Base-by-base conservation (phyloP, 2,888 invertebrate species). In the Strigamia maritima region DNA sequence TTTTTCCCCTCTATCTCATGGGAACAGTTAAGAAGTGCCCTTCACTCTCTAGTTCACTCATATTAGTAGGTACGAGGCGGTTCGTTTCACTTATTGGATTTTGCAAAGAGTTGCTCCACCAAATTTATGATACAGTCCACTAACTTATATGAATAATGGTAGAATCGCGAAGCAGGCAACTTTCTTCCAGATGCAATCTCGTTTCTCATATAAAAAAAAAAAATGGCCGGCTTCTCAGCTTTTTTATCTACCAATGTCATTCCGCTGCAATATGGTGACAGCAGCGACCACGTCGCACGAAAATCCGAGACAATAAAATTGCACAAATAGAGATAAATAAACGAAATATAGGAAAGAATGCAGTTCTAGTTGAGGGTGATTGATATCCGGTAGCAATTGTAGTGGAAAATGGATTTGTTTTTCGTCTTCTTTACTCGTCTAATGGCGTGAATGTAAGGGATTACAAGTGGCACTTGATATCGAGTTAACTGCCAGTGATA, bases 51-150 rank as follows among this genome's bases (percentile, higher is more conserved):
- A 70, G 26, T 70, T 26, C 70, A 70, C 70, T 70, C 70, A 70
- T 70, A 70, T 70, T 70, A 70, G 70, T 70, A 70, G 70, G 70
- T 70, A 70, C 24, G 70, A 70, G 70, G 70, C 70, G 70, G 70
- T 70, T 70, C 26, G 70, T 28, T 70, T 70, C 70, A 70, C 70
- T 70, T 70, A 70, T 70, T 70, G 70, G 70, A 70, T 70, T 70
- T 70, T 70, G 70, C 70, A 70, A 60, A 60, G 26, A 70, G 28
- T 70, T 70, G 28, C 70, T 26, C 60, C 14, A n/a, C 28, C 8
- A 70, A 70, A 70, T 70, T 70, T 70, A 70, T 70, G 70, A 70
- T 28, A 28, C 28, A 70, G 70, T 70, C 70, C 70, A 70, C 70
- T 70, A 70, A 28, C 28, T 70, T 70, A 14, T 70, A 26, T 70